Conservation (phyloP, 2,797 vertebrate genomes). For the Dermochelys coriacea region DNA sequence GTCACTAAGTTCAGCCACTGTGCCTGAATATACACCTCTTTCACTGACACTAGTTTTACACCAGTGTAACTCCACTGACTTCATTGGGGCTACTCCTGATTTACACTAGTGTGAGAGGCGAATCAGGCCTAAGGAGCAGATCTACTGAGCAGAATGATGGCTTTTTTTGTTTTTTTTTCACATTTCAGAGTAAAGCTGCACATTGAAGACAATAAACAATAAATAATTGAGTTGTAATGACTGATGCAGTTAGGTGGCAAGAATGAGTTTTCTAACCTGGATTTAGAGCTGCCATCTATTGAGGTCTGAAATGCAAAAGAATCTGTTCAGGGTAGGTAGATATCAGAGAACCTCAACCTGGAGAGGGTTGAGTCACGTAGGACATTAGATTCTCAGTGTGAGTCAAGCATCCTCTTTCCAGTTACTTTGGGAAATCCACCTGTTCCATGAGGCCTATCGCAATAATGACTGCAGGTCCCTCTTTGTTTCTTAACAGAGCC, state of each 20-base stretch:
- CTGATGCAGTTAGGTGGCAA: background rate
- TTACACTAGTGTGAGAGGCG: background rate
- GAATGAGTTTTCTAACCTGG: background rate
- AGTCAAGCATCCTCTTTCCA: background rate
- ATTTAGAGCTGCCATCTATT: background rate
- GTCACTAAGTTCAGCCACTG: conserved; percentile 23
- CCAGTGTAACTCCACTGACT: background rate
- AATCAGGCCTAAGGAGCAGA: accelerated
- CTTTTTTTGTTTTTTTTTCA: background rate
- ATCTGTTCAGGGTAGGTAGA: background rate
- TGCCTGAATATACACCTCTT: background rate
- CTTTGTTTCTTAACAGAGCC: background rate
- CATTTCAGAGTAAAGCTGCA: background rate
- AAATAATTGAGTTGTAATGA: background rate
- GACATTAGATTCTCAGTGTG: background rate
- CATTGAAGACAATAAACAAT: background rate
- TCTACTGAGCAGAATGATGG: background rate
- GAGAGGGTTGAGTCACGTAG: background rate
- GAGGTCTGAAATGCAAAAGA: background rate
- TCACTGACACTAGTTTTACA: background rate
- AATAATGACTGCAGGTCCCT: background rate
- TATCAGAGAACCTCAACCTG: background rate
- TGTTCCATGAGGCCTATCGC: background rate
- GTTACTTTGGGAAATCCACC: background rate
- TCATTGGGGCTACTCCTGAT: conserved; percentile 25